phyloP scores from a whole-genome alignment of 2,888 invertebrate genomes.

The Caenorhabditis afra region DNA sequence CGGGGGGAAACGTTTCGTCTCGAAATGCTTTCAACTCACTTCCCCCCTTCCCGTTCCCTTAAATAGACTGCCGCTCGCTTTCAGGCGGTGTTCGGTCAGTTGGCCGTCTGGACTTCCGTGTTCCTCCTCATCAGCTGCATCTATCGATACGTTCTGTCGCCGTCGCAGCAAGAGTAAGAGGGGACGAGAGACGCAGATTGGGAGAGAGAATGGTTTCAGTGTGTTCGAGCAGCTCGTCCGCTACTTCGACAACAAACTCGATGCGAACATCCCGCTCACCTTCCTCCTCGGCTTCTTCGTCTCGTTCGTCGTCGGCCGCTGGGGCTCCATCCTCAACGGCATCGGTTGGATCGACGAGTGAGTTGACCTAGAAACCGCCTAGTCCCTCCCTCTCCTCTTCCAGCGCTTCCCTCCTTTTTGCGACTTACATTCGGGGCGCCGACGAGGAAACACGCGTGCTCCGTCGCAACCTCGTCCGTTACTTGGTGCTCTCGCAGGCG shows the following conservation, averaged over 20 bases:
- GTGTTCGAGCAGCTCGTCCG: slow-evolving; percentile 68
- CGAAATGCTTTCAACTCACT: too few relatives aligned
- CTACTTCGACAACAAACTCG: slow-evolving; percentile 72
- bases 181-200: too few relatives aligned
- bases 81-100: slow-evolving; percentile 74
- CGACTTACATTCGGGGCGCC: slow-evolving; percentile 66
- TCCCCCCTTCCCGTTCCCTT: too few relatives aligned
- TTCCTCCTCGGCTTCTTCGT: slow-evolving; percentile 73
- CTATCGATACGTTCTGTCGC: slow-evolving; percentile 72
- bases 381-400: slow-evolving; percentile 12
- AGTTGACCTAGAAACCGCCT: slow-evolving; percentile 10
- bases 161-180: slow-evolving; percentile 68
- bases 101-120: slow-evolving; percentile 70
- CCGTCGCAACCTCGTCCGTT: slow-evolving; percentile 68
- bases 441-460: slow-evolving; percentile 65
- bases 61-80: slow-evolving; percentile 12
- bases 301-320: slow-evolving; percentile 71
- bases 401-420: slow-evolving; percentile 74
- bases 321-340: slow-evolving; percentile 70
- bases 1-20: background rate
- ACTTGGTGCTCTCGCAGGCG: slow-evolving; percentile 69
- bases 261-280: slow-evolving; percentile 71
- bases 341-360: slow-evolving; percentile 75
- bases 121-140: slow-evolving; percentile 74
- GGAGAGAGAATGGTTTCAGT: slow-evolving; percentile 56